Evolutionary conservation across 2,888 invertebrate genomes (phyloP), one percentile per base, ranked within the genome.

Genomic region (Xestia xanthographa): DNA sequence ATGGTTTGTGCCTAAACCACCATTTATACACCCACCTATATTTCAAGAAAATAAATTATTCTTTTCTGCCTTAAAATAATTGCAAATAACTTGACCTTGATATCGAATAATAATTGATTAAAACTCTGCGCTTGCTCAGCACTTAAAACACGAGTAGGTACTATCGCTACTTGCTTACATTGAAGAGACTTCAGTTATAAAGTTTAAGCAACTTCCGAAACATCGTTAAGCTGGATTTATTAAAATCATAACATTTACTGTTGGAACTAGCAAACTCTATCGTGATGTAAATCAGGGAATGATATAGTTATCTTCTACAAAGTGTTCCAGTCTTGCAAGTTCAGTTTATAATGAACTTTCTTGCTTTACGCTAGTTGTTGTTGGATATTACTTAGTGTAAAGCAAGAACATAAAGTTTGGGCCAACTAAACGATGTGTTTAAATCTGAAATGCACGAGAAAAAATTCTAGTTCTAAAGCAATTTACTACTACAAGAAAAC

Each of bases 261-360:
- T 9, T 58, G 20, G 20, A 29, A 41, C 41, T 14, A 41, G 48
- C n/a, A 50, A 68, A 41, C 38, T n/a, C n/a, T 14, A 41, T 5
- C 56, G 12, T 41, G 22, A 65, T 50, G n/a, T 34, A 62, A 56
- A 38, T 38, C 22, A n/a, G n/a, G 12, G 29, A 67, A 63, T 53
- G 22, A 58, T 65, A 78, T 67, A 71, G 56, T 83, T 77, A 53
- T 65, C 48, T 50, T 34, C 45, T n/a, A 22, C 38, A 14, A 34
- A 70, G 48, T 66, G 11, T 58, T 71, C 8, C 20, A 22, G 41
- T 50, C 26, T 65, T 34, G 34, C 34, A n/a, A 62, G 12, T 70
- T 66, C 12, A 53, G 65, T 45, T 60, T 53, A 26, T 41, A 71
- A 68, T 41, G 11, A 84, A 67, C 14, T 70, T 56, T 66, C n/a